These are phyloP conservation scores for Phataginus tricuspis DNA, from an alignment of 2,797 vertebrate genomes.

Conservation along the genomic window DNA sequence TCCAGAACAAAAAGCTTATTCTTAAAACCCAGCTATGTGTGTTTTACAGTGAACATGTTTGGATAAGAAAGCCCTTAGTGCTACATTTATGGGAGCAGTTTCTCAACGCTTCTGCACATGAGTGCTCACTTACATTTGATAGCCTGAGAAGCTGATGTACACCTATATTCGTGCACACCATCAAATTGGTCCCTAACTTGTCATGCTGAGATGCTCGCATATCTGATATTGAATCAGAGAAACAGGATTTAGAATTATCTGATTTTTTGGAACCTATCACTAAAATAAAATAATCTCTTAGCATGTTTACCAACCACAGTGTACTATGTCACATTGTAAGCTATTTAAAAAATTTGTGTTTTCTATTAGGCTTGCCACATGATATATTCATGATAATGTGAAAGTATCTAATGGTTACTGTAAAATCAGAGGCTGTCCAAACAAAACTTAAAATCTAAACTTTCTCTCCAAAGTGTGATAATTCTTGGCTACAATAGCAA, in stretches of 20 bases:
- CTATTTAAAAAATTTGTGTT: slow-evolving; percentile 43
- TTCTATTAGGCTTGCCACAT: neutral
- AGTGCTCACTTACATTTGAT: slow-evolving; percentile 84
- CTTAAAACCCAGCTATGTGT: neutral
- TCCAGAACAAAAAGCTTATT: slow-evolving; percentile 34
- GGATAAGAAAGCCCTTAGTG: slow-evolving; percentile 62
- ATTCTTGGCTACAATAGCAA: slow-evolving; percentile 76
- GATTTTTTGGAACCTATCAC: slow-evolving; percentile 88
- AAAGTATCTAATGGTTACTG: slow-evolving; percentile 68
- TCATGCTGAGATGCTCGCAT: slow-evolving; percentile 93
- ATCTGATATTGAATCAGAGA: slow-evolving; percentile 96
- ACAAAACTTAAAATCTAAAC: slow-evolving; percentile 79
- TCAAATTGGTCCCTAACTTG: slow-evolving; percentile 94
- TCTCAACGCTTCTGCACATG: slow-evolving; percentile 67
- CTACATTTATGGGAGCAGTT: slow-evolving; percentile 70
- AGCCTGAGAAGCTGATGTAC: slow-evolving; percentile 85
- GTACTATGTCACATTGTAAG: slow-evolving; percentile 34
- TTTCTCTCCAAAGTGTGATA: slow-evolving; percentile 74
- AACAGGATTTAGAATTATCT: slow-evolving; percentile 98
- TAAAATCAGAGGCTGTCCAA: slow-evolving; percentile 79
- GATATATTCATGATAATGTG: neutral
- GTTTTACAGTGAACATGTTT: slow-evolving; percentile 35
- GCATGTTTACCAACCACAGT: slow-evolving; percentile 79
- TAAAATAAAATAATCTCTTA: slow-evolving; percentile 85
- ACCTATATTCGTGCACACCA: slow-evolving; percentile 91